phyloP scores from a whole-genome alignment of 1,140 invertebrate genomes.

The Hyphantria cunea region DNA sequence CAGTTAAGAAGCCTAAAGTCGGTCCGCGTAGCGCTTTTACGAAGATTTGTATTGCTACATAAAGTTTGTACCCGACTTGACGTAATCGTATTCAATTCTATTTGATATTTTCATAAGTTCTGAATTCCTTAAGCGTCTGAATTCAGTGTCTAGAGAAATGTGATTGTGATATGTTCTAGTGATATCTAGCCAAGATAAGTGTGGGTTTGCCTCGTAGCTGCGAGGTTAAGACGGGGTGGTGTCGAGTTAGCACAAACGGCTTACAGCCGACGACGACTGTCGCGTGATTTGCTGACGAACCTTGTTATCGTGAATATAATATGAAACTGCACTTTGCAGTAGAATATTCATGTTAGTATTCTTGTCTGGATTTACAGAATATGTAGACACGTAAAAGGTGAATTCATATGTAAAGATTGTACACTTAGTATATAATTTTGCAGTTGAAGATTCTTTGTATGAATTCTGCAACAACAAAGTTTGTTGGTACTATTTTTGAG shows the following conservation, averaged over 20 bases:
- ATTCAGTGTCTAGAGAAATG: slow-evolving; percentile 17
- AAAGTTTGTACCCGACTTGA: not conserved
- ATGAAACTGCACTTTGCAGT: slow-evolving; percentile 40
- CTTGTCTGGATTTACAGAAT: slow-evolving; percentile 40
- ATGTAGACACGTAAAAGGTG: slow-evolving; percentile 44
- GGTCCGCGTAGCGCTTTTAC: slow-evolving; percentile 6
- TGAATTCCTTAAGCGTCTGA: slow-evolving; percentile 9
- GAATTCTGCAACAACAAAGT: not conserved
- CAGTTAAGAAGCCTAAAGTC: slow-evolving; percentile 21
- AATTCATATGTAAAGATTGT: not conserved
- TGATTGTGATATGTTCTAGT: slow-evolving; percentile 39
- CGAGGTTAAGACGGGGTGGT: slow-evolving; percentile 1
- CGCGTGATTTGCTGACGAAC: slow-evolving; percentile 66
- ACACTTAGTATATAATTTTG: too few relatives aligned
- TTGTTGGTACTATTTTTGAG: not conserved
- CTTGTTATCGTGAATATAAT: slow-evolving; percentile 68
- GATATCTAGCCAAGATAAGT: slow-evolving; percentile 49
- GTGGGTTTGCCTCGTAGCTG: not conserved
- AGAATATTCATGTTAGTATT: slow-evolving; percentile 68
- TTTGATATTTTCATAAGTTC: slow-evolving; percentile 15
- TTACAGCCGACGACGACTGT: slow-evolving; percentile 30
- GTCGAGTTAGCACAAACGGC: slow-evolving; percentile 46
- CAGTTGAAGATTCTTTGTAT: too few relatives aligned
- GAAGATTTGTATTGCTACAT: slow-evolving; percentile 3
- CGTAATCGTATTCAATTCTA: slow-evolving; percentile 5